Evolutionary conservation across 2,113 vertebrate species (phyloP).

Genomic region (Epinephelus fuscoguttatus): DNA sequence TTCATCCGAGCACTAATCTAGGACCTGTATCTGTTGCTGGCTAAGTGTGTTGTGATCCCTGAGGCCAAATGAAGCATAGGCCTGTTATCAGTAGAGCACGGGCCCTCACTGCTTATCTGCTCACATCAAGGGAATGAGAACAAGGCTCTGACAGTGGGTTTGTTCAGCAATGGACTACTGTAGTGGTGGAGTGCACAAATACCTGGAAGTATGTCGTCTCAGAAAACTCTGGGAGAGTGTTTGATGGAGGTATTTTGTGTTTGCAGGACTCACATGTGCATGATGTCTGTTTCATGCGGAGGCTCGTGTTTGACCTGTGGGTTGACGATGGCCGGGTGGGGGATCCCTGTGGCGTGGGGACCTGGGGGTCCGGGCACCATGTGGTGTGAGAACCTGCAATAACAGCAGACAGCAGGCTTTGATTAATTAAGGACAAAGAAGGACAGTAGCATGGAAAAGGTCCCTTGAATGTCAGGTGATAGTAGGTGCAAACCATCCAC

Average conservation of each 20-base stretch:
- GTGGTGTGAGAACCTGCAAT: constrained; percentile 96
- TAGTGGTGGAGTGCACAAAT: constrained; percentile 37
- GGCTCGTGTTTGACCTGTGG: constrained; percentile 99
- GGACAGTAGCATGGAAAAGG: neutral
- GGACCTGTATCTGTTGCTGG: constrained; percentile 71
- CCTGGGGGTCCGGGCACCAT: constrained; percentile 98
- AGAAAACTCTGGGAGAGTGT: constrained; percentile 18
- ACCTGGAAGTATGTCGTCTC: constrained; percentile 61
- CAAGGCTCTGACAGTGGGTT: constrained; percentile 56
- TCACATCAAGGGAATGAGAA: constrained; percentile 70
- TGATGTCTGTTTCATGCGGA: constrained; percentile 95
- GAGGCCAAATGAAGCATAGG: constrained; percentile 75
- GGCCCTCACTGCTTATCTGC: constrained; percentile 71
- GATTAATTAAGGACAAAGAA: constrained; percentile 25
- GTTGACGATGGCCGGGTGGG: constrained; percentile 98
- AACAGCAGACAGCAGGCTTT: constrained; percentile 25
- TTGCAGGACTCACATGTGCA: constrained; percentile 93
- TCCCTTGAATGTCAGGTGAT: neutral
- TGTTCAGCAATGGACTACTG: constrained; percentile 45
- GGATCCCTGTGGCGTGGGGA: constrained; percentile 97
- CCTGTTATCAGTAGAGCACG: constrained; percentile 71
- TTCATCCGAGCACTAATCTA: constrained; percentile 66
- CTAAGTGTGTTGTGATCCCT: constrained; percentile 70
- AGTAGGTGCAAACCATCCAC: neutral
- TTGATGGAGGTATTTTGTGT: constrained; percentile 30